A percentile compares a stretch with the other conserved stretches of the same genome.
Evolutionary conservation across 2,888 invertebrate genomes (phyloP).

Genomic region (Limnephilus lunatus): DNA sequence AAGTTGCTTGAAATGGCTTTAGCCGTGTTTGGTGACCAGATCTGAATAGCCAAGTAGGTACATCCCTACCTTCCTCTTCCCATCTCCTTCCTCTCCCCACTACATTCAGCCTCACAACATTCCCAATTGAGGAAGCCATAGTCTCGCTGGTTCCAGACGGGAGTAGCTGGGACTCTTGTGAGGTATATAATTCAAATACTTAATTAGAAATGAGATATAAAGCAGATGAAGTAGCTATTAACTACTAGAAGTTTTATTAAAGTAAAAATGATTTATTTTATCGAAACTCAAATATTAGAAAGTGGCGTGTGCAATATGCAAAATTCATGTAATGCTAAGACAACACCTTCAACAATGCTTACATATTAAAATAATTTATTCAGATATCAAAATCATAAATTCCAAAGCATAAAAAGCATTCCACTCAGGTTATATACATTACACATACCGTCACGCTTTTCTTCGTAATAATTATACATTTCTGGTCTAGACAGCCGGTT

Average conservation of each 20-base stretch:
- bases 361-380: background rate
- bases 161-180: too few relatives aligned
- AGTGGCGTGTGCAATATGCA: background rate
- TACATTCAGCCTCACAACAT: too few relatives aligned
- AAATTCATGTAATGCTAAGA: background rate
- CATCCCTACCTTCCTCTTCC: too few relatives aligned
- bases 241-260: background rate
- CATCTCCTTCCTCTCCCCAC: too few relatives aligned
- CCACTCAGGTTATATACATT: background rate
- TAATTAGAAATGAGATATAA: too few relatives aligned
- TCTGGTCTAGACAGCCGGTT: background rate
- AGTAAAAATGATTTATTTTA: background rate
- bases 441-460: background rate
- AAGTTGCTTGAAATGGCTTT: too few relatives aligned
- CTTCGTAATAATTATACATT: background rate
- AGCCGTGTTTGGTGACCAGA: too few relatives aligned
- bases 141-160: too few relatives aligned
- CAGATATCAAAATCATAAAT: background rate
- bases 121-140: too few relatives aligned
- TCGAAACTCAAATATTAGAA: background rate
- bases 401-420: background rate
- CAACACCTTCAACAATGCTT: background rate
- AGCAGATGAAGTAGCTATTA: background rate
- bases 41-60: too few relatives aligned
- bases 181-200: too few relatives aligned